Conservation (phyloP, 1,140 invertebrate species). For the Paralvinella palmiformis region DNA sequence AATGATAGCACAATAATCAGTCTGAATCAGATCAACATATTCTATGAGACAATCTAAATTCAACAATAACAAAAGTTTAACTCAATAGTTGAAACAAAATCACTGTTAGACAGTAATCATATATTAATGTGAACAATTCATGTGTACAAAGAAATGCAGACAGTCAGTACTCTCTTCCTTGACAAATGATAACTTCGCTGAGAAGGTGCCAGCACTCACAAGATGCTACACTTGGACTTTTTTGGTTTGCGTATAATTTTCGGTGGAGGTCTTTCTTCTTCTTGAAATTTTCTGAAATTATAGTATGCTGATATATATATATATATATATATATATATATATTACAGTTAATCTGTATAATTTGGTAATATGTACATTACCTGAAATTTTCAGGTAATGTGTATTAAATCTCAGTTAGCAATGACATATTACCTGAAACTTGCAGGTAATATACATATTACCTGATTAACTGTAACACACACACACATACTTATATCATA, state of each 20-base stretch:
- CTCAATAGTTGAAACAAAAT: too few relatives aligned
- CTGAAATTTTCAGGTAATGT: neutral
- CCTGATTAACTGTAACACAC: neutral
- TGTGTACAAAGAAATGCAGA: too few relatives aligned
- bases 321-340: slow-evolving; percentile 1
- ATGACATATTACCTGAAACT: slow-evolving; percentile 10
- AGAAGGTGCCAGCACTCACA: too few relatives aligned
- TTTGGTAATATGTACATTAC: neutral
- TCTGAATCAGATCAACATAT: too few relatives aligned
- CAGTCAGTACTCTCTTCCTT: too few relatives aligned
- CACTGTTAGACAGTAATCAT: too few relatives aligned
- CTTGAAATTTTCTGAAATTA: slow-evolving; percentile 66
- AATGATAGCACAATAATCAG: too few relatives aligned
- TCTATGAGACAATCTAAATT: too few relatives aligned
- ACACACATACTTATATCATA: too few relatives aligned
- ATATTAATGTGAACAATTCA: too few relatives aligned
- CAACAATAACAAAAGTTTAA: too few relatives aligned
- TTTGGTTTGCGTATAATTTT: slow-evolving; percentile 65
- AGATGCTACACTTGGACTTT: slow-evolving; percentile 62
- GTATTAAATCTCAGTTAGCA: slow-evolving; percentile 11
- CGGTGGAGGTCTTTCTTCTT: slow-evolving; percentile 73
- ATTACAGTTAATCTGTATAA: neutral
- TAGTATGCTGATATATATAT: slow-evolving; percentile 1
- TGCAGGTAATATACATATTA: neutral
- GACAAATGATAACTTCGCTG: too few relatives aligned